Percentiles rank a stretch among this genome's conserved stretches.
These are phyloP conservation scores for Drosophila lacertosa DNA, from an alignment of 1,140 invertebrate genomes.

Conservation along the genomic window DNA sequence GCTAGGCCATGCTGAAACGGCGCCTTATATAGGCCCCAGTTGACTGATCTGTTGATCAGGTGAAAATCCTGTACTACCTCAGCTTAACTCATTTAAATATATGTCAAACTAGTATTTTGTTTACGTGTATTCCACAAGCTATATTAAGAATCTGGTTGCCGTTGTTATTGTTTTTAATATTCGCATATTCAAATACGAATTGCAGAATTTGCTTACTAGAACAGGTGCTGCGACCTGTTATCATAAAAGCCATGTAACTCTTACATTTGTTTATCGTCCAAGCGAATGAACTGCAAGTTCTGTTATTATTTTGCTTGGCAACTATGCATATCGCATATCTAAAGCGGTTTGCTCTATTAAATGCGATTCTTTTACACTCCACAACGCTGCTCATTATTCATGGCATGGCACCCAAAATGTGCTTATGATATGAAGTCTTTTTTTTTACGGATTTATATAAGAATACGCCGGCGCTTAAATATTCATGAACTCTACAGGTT, in stretches of 20 bases:
- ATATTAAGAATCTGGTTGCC: slow-evolving; percentile 49
- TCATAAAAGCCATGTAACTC: slow-evolving; percentile 42
- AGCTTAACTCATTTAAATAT: slow-evolving; percentile 71
- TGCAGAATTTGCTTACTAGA: slow-evolving; percentile 73
- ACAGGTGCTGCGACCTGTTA: slow-evolving; percentile 58
- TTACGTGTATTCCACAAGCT: slow-evolving; percentile 62
- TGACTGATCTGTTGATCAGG: slow-evolving; percentile 42
- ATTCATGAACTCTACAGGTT: slow-evolving; percentile 63
- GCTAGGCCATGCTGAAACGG: slow-evolving; percentile 28
- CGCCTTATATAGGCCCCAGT: slow-evolving; percentile 65
- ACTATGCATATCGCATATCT: slow-evolving; percentile 1
- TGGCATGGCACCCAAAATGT: slow-evolving; percentile 31
- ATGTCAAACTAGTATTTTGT: slow-evolving; percentile 83
- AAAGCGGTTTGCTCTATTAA: slow-evolving; percentile 26
- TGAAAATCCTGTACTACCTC: slow-evolving; percentile 72
- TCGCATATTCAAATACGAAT: slow-evolving; percentile 59
- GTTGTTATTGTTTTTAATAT: slow-evolving; percentile 44
- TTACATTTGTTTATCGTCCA: slow-evolving; percentile 11
- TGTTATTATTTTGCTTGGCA: slow-evolving; percentile 14
- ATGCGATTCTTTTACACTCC: neutral
- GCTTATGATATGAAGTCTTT: slow-evolving; percentile 29
- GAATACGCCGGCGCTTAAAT: slow-evolving; percentile 47
- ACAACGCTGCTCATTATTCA: slow-evolving; percentile 41
- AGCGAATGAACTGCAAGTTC: slow-evolving; percentile 2
- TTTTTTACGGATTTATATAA: slow-evolving; percentile 17